Base-by-base conservation (phyloP, 2,888 invertebrate genomes). In the Agrotis exclamationis region DNA sequence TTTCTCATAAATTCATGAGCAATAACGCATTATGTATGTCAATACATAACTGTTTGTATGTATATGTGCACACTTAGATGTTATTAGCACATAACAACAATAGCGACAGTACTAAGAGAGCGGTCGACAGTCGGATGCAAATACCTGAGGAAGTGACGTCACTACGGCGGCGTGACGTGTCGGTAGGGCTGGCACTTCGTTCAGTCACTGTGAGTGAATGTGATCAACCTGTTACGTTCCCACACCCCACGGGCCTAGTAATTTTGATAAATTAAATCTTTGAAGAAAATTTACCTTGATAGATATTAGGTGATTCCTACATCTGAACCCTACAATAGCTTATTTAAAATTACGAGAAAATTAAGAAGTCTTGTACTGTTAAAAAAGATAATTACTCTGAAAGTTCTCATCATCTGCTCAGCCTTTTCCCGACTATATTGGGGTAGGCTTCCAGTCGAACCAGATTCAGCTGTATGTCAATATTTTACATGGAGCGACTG, bases 111-210 rank as follows among this genome's bases (percentile, higher is more conserved):
- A 57, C 60, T 74, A 74, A 81, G 79, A 84, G 73, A 76, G 65
- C 57, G 64, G 48, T 63, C 54, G 57, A 16, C 64, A 59, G 75
- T 71, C 68, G 63, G 59, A 81, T 74, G 63, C 64, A 72, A 75
- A 81, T 79, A 70, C 54, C 71, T 72, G 50, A 76, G 84, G 84
- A 83, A 83, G 70, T 85, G 83, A 76, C 79, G 66, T 72, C 74
- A 70, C 48, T 60, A 51, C 18, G 48, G 6, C 65, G 47, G 58
- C 59, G 62, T 71, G 70, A 74, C 71, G 63, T n/a, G 22, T 14
- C 3, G 6, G 9, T 66, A 85, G 79, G 84, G 85, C 48, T 85
- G 81, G 13, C 76, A 60, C 53, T 24, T 2, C 13, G 18, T 48
- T 48, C 18, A 28, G 20, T 5, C 13, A 50, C 4, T 50, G 39